phyloP scores from a whole-genome alignment of 2,113 vertebrate species.

The Scolopax mira region DNA sequence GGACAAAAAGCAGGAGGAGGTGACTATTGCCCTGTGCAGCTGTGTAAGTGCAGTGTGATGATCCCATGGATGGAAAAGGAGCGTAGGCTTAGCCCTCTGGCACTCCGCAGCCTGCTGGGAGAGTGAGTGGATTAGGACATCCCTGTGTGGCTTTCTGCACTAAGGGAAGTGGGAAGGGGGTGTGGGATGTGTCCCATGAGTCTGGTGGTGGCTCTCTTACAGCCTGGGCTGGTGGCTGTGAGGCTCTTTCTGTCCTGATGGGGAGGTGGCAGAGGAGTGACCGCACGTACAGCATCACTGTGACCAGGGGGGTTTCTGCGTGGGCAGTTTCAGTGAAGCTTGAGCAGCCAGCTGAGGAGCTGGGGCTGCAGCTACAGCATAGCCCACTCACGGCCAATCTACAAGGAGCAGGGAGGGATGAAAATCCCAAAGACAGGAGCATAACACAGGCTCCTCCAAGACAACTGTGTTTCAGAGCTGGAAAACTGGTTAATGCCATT shows the following conservation, averaged over 20 bases:
- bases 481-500: background rate
- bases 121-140: background rate
- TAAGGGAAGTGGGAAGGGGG: background rate
- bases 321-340: background rate
- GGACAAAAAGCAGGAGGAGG: background rate
- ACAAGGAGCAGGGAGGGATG: background rate
- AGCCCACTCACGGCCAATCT: background rate
- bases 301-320: background rate
- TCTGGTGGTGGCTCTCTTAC: background rate
- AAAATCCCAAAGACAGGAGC: background rate
- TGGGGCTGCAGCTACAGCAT: background rate
- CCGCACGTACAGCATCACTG: background rate
- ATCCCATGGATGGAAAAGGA: background rate
- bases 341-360: background rate
- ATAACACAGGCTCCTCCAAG: background rate
- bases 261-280: background rate
- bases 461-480: background rate
- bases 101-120: background rate
- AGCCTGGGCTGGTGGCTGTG: rapidly evolving
- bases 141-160: rapidly evolving
- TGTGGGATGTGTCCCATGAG: rapidly evolving
- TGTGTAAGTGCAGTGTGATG: background rate
- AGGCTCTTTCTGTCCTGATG: background rate
- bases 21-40: rapidly evolving
- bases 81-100: rapidly evolving